Percentiles rank a stretch among this genome's conserved stretches.
Evolutionary conservation across 2,888 invertebrate genomes (phyloP).

Genomic region (Archips xylosteana): DNA sequence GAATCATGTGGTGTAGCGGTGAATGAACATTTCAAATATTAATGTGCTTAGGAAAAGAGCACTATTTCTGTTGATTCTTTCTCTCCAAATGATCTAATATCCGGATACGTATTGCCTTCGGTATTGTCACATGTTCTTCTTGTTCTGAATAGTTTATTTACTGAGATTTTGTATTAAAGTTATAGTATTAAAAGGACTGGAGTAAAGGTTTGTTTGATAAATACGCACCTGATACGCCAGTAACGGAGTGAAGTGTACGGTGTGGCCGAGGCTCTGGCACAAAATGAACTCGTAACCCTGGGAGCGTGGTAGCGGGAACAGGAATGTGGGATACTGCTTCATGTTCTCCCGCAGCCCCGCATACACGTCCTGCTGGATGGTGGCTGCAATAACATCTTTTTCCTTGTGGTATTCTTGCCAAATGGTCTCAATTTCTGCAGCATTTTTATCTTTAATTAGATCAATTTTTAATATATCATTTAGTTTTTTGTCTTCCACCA

Average conservation of each 20-base stretch:
- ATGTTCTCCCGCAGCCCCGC: conserved; percentile 85
- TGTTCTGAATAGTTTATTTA: too few species aligned
- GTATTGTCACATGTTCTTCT: not conserved
- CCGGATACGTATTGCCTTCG: not conserved
- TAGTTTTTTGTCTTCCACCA: conserved; percentile 80
- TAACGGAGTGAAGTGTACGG: conserved; percentile 93
- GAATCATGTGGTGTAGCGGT: too few species aligned
- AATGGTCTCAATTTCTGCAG: conserved; percentile 89
- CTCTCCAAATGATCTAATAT: too few species aligned
- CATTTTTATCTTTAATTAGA: conserved; percentile 88
- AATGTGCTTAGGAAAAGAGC: too few species aligned
- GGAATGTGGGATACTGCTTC: conserved; percentile 88
- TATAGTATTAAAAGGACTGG: too few species aligned
- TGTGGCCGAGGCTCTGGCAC: conserved; percentile 89
- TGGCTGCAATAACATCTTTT: conserved; percentile 91
- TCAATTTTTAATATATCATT: conserved; percentile 92
- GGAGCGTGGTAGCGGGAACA: conserved; percentile 92
- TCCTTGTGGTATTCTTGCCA: conserved; percentile 93
- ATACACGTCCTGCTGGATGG: conserved; percentile 87
- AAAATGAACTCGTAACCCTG: conserved; percentile 95
- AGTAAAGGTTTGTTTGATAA: not conserved
- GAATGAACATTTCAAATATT: too few species aligned
- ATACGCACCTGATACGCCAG: conserved; percentile 91
- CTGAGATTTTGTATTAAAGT: too few species aligned
- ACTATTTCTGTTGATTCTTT: too few species aligned